These are phyloP conservation scores for Agrotis clavis DNA, from an alignment of 2,888 invertebrate genomes.

Conservation along the genomic window DNA sequence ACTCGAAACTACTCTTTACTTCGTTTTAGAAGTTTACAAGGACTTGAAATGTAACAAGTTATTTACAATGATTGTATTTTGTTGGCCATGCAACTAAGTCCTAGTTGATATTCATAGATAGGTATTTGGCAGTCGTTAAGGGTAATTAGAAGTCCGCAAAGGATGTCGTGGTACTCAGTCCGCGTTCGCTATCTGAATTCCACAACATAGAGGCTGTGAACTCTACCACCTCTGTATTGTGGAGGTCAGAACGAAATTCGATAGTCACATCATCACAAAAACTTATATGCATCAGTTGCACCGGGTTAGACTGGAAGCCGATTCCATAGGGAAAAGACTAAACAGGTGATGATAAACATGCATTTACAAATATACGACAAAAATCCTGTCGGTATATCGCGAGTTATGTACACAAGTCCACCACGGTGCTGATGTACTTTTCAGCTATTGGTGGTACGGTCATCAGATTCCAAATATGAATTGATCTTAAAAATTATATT, in stretches of 20 bases:
- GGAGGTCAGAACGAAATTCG: background rate
- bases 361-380: constrained; percentile 7
- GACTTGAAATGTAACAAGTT: too few species aligned
- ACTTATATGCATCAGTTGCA: background rate
- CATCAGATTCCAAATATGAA: too few species aligned
- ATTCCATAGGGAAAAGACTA: too few species aligned
- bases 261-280: background rate
- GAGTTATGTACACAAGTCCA: constrained; percentile 5
- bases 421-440: background rate
- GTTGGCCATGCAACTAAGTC: too few species aligned
- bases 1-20: background rate
- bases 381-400: background rate
- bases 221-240: background rate
- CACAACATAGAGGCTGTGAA: too few species aligned
- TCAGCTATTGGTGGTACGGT: too few species aligned
- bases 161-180: too few species aligned
- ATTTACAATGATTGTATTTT: too few species aligned
- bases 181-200: too few species aligned
- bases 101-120: too few species aligned
- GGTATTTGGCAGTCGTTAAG: too few species aligned
- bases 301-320: background rate
- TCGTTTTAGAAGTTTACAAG: background rate
- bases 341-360: background rate
- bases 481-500: background rate
- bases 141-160: too few species aligned